These are phyloP conservation scores for Acipenser ruthenus DNA, from an alignment of 2,797 vertebrate genomes.

Conservation along the genomic window DNA sequence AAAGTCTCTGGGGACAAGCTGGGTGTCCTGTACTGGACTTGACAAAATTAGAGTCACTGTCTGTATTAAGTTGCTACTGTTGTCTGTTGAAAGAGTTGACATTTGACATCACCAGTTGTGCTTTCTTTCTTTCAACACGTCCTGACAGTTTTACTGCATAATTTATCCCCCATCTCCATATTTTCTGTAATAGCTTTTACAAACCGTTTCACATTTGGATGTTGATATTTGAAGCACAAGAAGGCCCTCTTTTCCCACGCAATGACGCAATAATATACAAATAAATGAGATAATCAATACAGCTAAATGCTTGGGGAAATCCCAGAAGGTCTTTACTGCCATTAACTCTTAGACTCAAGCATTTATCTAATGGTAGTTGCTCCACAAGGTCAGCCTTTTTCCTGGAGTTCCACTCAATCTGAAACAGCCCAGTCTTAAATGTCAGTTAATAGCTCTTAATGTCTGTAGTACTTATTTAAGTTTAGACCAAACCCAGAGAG, in stretches of 20 bases:
- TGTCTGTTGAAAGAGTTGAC: no score
- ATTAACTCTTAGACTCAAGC: constrained; percentile 6
- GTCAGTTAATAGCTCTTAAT: neutral
- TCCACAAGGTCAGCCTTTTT: neutral
- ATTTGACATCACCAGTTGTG: no score
- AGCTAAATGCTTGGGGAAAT: constrained; percentile 6
- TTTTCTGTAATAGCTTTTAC: neutral
- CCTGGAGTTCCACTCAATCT: neutral
- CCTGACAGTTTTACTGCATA: neutral
- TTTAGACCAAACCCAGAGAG: neutral
- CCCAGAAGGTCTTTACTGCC: constrained; percentile 4
- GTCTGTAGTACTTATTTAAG: neutral
- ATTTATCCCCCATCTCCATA: neutral
- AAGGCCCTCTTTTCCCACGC: neutral
- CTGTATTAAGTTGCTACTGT: no score
- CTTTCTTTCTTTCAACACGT: no score
- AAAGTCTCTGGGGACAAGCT: no score
- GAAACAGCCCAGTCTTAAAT: neutral
- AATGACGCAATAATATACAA: constrained; percentile 2
- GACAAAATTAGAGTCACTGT: no score
- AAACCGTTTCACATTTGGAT: neutral
- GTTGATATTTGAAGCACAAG: neutral
- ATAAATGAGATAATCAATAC: constrained; percentile 7
- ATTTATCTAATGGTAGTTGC: neutral
- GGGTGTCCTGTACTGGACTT: no score